Base-by-base conservation (phyloP, 2,797 vertebrate genomes). In the Carapus acus region DNA sequence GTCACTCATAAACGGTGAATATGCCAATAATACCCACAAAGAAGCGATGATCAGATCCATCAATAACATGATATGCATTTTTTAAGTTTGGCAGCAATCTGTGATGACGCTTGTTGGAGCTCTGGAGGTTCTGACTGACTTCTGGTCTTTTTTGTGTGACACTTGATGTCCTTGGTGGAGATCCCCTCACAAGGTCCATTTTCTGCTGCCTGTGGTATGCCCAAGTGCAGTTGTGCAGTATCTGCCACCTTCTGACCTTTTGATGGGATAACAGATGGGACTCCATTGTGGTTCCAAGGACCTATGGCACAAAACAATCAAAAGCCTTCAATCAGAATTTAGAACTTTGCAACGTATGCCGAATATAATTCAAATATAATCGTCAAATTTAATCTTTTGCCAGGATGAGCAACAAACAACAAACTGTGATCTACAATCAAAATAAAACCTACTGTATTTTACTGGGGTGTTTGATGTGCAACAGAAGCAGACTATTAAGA, bases 1-100 rank as follows among this genome's bases (percentile, higher is more conserved):
- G 86, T 60, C 77, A 71, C 41, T 81, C 63, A 2, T 89, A 90
- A 1, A 87, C 84, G 0, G 88, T 90, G 49, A 87, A 84, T 12
- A 91, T 72, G 65, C 90, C 89, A 12, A 92, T 84, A 15, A 91
- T 85, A 17, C 90, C 90, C 29, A 90, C 65, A 49, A 89, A 90
- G 65, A 89, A 90, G 49, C 89, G 87, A 0, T 44, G 29, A 0
- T 88, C 82, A 0, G 81, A 78, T 8, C 90, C 89, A 0, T 91
- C 89, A 6, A 90, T 60, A 9, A 87, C 74, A 19, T 90, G 88
- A 7, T 88, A 42, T 0, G 87, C 78, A n/a, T 91, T 90, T 50
- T 79, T 77, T 48, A 44, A 57, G 8, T 73, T 65, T 0, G 85
- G 86, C 54, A 91, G 81, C 13, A 90, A 77, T 23, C 89, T 78